Conservation (phyloP, 2,888 invertebrate species). For the Tolmerus cingulatus region DNA sequence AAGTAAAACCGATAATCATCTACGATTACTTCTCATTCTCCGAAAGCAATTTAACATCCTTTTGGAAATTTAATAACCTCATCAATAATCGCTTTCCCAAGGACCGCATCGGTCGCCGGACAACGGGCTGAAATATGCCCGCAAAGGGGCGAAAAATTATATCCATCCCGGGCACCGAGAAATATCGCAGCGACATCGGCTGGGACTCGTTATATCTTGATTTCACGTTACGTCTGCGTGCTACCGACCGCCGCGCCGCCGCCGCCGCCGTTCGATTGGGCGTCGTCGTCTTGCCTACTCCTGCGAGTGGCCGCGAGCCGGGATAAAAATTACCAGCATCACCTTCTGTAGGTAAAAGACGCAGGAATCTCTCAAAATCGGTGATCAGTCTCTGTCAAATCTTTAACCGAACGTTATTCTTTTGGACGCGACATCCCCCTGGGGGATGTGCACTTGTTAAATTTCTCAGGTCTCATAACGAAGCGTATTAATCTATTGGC, state of each 20-base stretch:
- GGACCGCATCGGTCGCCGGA: conserved; percentile 31
- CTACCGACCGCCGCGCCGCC: neutral
- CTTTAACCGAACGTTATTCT: neutral
- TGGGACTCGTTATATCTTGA: conserved; percentile 38
- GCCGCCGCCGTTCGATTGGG: neutral
- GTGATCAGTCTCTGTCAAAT: conserved; percentile 39
- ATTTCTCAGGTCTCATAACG: neutral
- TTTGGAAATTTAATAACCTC: conserved; percentile 53
- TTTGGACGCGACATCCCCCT: conserved; percentile 9
- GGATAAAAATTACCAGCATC: conserved; percentile 19
- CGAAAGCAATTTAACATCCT: conserved; percentile 52
- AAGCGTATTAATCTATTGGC: neutral
- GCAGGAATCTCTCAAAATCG: conserved; percentile 31
- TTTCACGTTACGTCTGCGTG: conserved; percentile 27
- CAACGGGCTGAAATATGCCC: conserved; percentile 37
- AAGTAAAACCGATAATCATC: conserved; percentile 52
- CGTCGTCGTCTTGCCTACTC: neutral
- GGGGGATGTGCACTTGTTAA: conserved; percentile 15
- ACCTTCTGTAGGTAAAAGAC: conserved; percentile 13
- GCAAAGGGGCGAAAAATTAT: conserved; percentile 41
- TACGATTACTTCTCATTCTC: conserved; percentile 51
- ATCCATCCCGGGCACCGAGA: conserved; percentile 5
- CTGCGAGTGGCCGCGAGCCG: neutral
- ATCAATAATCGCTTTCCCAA: conserved; percentile 51
- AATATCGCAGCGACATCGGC: conserved; percentile 34